Base-by-base conservation (phyloP, 2,797 vertebrate genomes). In the Toxotes lorentzi region DNA sequence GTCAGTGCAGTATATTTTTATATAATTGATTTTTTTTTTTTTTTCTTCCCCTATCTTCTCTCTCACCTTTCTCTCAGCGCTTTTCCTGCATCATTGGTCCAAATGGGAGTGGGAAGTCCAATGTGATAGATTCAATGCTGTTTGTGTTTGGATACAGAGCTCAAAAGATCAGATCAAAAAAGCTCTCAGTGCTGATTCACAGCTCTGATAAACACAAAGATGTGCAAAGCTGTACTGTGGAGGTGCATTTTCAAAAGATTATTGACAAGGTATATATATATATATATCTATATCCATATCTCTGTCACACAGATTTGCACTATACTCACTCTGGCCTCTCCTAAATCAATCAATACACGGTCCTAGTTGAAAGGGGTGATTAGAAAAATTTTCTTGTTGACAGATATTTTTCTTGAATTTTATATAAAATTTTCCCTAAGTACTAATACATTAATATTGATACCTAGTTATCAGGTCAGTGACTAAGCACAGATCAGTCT, bases 61-160 rank as follows among this genome's bases (percentile, higher is more conserved):
- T 72, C 47, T 75, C 76, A 9, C 54, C 67, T 72, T 72, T 80
- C 73, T 84, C 65, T 84, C 94, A 99, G 98, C 96, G 98, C 48
- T 99, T 99, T 90, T 98, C 98, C 5, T 99, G 98, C 82, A 99
- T 99, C 93, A 97, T 99, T 90, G 98, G 98, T 66, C 98, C 98
- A 63, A 99, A 99, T 79, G 98, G 98, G 89, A 99, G 98, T 79
- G 98, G 98, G 61, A 99, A 99, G 94, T 99, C 98, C 90, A 99
- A 99, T 82, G 96, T 99, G 87, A 99, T 99, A 85, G 98, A 99
- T 94, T 98, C 98, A 8, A 98, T 99, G 97, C 97, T 99, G 63
- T 99, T 99, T 96, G 98, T 99, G 32, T 99, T 99, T 89, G 98
- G 98, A 70, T 99, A 99, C 85, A 97, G 98, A 93, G 98, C 98